Evolutionary conservation across 2,113 vertebrate genomes (phyloP), one percentile per base, ranked within the genome.

Genomic region (Hemibagrus wyckioides): DNA sequence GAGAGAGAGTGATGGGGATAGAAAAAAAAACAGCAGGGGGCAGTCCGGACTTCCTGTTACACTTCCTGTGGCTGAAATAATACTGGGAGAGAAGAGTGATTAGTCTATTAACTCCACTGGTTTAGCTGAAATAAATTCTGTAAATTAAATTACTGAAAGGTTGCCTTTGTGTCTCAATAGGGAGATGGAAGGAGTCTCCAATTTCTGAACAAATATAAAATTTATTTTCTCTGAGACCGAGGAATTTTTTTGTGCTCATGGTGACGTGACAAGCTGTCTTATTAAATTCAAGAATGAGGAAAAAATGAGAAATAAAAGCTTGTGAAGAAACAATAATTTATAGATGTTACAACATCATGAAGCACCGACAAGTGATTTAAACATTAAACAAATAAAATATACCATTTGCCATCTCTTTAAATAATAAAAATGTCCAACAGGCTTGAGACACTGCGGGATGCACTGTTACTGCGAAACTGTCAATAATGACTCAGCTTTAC

Each of bases 11-110:
- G 54, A 71, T 57, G 87, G 77, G 56, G 57, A 65, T 52, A 88
- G n/a, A 76, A 39, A 82, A 84, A 88, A 11, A 81, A 59, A 63
- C 85, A 80, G 80, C 69, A 81, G 52, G 67, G 57, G 76, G 67
- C 41, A 69, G 54, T 50, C 56, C 25, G 33, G 63, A 65, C 52
- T 80, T 81, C 83, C 63, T 82, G 30, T 2, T 4, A 21, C 19
- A 80, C 30, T 80, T 57, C 25, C 28, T 87, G 86, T 54, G 25
- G 36, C 39, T 87, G 6, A 15, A 15, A 33, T 28, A 41, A 30
- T 21, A 44, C 50, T 14, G 15, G 11, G 21, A 44, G 6, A 8
- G 1, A 36, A 39, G 13, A 56, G 11, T 19, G 8, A 56, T 19
- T 23, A 5, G 6, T 59, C 13, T 28, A 21, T 11, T 33, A 7